Base-by-base conservation (phyloP, 2,113 vertebrate genomes). In the Laticauda colubrina region DNA sequence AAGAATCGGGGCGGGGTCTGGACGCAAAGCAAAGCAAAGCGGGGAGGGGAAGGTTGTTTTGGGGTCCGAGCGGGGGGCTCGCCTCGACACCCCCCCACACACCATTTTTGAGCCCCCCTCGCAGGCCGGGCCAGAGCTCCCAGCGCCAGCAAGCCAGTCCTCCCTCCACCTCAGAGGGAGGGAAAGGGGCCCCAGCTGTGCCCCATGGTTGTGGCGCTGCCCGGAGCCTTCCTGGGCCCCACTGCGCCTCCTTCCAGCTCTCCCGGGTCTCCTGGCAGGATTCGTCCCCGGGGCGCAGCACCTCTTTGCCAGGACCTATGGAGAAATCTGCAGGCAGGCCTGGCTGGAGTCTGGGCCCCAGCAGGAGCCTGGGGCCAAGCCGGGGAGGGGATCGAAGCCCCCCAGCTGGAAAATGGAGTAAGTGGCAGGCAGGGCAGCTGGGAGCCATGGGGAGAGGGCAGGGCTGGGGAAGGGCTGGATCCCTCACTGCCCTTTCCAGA, bases 291-390 rank as follows among this genome's bases (percentile, higher is more conserved):
- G 94, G 95, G 94, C 96, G 26, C 96, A 96, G 96, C 96, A 98
- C 94, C 97, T 98, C 95, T 98, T 98, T 93, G 96, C 97, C 54
- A 97, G 97, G 95, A 98, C 95, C 26, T 98, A 96, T 55, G 94
- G 95, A 0, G 94, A 97, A 92, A 97, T 94, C 75, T 98, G 97
- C 93, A 96, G 94, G 5, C 97, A 98, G 85, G 96, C 96, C 11
- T 26, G 88, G 24, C 88, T 14, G 23, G 34, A 24, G 23, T 24
- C 29, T 26, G 39, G 1, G 4, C 23, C 39, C 2, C 18, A 9
- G 18, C 34, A 20, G 75, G 75, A 81, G 75, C 18, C 3, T 7
- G 34, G 15, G 1, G 14, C 34, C 34, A 81, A 21, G 75, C 18
- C 18, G 0, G 18, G 75, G 18, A 81, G 75, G 18, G 2, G 2